Evolutionary conservation across 2,113 vertebrate genomes (phyloP).

Genomic region (Tachuris rubrigastra): DNA sequence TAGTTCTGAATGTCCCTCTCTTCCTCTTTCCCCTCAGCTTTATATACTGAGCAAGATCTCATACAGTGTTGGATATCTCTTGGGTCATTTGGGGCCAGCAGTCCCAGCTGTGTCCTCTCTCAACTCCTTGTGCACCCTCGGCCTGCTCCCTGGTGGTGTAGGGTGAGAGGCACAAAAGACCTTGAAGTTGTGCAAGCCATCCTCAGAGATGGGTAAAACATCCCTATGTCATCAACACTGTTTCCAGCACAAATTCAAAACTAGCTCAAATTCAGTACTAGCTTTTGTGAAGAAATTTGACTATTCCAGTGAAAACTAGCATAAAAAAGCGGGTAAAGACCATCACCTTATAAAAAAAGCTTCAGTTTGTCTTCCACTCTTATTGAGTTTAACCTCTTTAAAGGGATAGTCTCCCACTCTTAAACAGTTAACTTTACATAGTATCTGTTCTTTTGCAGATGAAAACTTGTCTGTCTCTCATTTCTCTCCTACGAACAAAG

Average conservation of each 20-base stretch:
- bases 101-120: neutral
- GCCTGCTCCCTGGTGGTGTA: neutral
- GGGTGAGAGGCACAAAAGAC: neutral
- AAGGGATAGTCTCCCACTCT: neutral
- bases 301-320: neutral
- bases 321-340: neutral
- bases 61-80: neutral
- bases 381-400: neutral
- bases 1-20: neutral
- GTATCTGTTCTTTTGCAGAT: neutral
- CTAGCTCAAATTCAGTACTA: neutral
- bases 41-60: fast-evolving
- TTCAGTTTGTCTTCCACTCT: neutral
- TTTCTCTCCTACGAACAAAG: neutral
- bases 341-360: neutral
- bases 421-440: neutral
- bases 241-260: neutral
- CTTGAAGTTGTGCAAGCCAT: no score
- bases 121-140: neutral
- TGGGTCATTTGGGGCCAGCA: no score
- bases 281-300: neutral
- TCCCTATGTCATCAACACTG: neutral
- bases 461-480: neutral
- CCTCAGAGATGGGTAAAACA: fast-evolving
- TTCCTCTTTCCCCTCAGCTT: neutral